These are phyloP conservation scores for Thunnus thynnus DNA, from an alignment of 2,113 vertebrate genomes.

Conservation along the genomic window DNA sequence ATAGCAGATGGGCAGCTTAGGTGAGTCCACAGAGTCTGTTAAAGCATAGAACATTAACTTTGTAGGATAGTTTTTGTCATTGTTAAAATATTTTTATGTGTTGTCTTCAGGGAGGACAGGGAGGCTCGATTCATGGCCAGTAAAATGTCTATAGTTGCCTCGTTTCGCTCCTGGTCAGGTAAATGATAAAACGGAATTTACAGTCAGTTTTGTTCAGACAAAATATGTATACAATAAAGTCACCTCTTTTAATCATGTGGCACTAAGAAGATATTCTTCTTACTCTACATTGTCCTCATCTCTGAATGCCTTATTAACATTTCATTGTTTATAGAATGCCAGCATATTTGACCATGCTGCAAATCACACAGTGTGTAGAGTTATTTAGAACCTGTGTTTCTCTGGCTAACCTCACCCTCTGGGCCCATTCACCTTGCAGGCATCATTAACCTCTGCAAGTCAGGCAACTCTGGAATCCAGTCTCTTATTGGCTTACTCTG, in stretches of 20 bases:
- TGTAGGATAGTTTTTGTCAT: neutral
- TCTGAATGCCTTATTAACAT: neutral
- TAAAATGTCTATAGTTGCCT: conserved; percentile 47
- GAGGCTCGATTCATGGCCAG: conserved; percentile 36
- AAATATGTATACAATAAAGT: no score
- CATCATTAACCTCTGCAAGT: conserved; percentile 45
- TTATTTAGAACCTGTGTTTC: neutral
- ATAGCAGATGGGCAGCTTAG: conserved; percentile 87
- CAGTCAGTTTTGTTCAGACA: neutral
- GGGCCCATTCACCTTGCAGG: conserved; percentile 10
- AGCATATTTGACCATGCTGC: neutral
- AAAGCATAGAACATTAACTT: neutral
- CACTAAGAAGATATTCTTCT: neutral
- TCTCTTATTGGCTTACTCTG: conserved; percentile 36
- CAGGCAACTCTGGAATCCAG: conserved; percentile 38
- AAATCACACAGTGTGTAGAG: neutral
- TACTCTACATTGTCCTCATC: no score
- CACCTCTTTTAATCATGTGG: neutral
- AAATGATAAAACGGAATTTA: neutral
- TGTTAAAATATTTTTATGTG: neutral
- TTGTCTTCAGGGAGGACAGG: conserved; percentile 31
- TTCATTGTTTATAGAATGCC: neutral
- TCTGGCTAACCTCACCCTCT: neutral
- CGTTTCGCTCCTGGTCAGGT: conserved; percentile 49
- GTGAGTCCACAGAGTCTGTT: conserved; percentile 79